Evolutionary conservation across 2,888 invertebrate species (phyloP).

Genomic region (Coleophora flavipennella): DNA sequence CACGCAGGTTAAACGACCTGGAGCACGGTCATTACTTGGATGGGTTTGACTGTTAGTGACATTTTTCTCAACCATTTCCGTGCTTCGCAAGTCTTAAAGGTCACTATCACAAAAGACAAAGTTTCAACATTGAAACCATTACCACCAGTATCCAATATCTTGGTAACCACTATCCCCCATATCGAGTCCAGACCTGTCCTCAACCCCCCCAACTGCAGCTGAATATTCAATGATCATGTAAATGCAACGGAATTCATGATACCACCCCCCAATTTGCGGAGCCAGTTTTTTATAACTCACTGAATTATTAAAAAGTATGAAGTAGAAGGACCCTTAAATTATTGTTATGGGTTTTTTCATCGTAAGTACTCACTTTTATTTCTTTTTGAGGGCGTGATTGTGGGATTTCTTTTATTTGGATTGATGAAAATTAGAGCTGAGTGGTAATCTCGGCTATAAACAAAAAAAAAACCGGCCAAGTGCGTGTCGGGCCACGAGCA

Average conservation of each 20-base stretch:
- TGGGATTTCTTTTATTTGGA: slow-evolving; percentile 5
- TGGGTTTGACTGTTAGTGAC: too few relatives aligned
- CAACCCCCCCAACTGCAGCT: slow-evolving; percentile 17
- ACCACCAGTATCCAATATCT: slow-evolving; percentile 17
- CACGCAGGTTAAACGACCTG: too few relatives aligned
- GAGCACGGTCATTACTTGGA: too few relatives aligned
- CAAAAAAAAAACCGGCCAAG: too few relatives aligned
- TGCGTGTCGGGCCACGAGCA: too few relatives aligned
- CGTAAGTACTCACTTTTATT: too few relatives aligned
- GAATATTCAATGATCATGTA: slow-evolving; percentile 57
- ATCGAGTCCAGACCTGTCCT: slow-evolving; percentile 2
- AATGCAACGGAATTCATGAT: slow-evolving; percentile 45
- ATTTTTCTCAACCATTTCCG: too few relatives aligned
- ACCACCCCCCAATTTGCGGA: slow-evolving; percentile 33
- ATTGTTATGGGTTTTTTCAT: slow-evolving; percentile 30
- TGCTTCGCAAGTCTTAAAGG: too few relatives aligned
- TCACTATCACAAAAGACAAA: too few relatives aligned
- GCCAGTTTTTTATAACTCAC: slow-evolving; percentile 50
- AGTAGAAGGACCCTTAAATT: slow-evolving; percentile 49
- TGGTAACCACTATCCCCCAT: slow-evolving; percentile 20
- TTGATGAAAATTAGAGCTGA: background rate
- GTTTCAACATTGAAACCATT: slow-evolving; percentile 8
- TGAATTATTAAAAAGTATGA: slow-evolving; percentile 52
- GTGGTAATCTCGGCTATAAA: too few relatives aligned
- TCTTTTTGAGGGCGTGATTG: too few relatives aligned